Percentiles rank a stretch among this genome's conserved stretches.
Conservation (phyloP, 1,140 invertebrate genomes). For the Zaprionus davidi region DNA sequence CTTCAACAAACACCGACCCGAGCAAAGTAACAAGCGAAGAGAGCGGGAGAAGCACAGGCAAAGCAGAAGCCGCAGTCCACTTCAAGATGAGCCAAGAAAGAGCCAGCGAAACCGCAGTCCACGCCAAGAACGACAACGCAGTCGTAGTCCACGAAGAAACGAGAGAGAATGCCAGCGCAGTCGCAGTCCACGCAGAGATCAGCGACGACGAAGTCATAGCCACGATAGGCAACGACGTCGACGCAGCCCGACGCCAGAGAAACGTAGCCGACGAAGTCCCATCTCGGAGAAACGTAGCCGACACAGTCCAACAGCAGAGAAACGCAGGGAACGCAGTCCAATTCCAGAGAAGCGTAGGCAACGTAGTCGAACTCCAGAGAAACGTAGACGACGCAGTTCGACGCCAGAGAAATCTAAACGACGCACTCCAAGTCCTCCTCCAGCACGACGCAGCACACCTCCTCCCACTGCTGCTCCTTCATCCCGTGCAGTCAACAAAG, state of each 20-base stretch:
- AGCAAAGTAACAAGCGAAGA: background rate
- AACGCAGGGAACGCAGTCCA: background rate
- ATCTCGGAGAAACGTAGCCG: slow-evolving; percentile 7
- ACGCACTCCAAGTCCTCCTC: slow-evolving; percentile 31
- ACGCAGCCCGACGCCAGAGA: too few species aligned
- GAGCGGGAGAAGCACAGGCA: background rate
- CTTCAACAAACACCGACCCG: background rate
- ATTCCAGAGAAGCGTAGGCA: background rate
- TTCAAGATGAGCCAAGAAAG: slow-evolving; percentile 1
- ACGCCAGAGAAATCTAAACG: slow-evolving; percentile 9
- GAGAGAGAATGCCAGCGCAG: slow-evolving; percentile 5
- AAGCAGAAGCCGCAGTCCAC: slow-evolving; percentile 34
- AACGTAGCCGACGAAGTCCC: background rate
- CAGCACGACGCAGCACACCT: slow-evolving; percentile 37
- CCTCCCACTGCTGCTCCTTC: background rate
- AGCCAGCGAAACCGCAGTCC: slow-evolving; percentile 26
- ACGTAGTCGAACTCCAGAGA: background rate
- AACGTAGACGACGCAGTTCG: slow-evolving; percentile 3
- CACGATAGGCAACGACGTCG: background rate
- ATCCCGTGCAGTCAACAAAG: slow-evolving; percentile 1
- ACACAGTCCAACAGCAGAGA: slow-evolving; percentile 5
- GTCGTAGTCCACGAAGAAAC: background rate
- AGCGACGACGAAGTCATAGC: slow-evolving; percentile 53
- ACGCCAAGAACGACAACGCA: background rate
- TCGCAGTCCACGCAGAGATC: slow-evolving; percentile 7